Conservation (phyloP, 2,888 invertebrate genomes). For the Torymus auratus region DNA sequence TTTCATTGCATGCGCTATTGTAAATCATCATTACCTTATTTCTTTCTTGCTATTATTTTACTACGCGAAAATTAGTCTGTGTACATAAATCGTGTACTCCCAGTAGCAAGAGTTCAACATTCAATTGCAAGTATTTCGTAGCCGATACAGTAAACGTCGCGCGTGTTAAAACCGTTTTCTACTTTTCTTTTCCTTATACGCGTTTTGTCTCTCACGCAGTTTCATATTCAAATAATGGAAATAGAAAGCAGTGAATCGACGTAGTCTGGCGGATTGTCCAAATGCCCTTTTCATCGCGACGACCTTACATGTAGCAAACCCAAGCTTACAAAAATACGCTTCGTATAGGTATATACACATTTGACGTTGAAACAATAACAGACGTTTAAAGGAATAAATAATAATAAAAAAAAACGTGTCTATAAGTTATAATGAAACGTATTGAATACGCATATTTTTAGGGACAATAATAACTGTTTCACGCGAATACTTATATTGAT, state of each 20-base stretch:
- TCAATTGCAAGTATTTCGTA: slow-evolving; percentile 37
- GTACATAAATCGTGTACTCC: neutral
- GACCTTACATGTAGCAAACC: slow-evolving; percentile 21
- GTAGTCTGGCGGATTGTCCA: slow-evolving; percentile 25
- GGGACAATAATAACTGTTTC: slow-evolving; percentile 57
- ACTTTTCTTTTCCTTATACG: neutral
- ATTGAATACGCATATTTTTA: slow-evolving; percentile 54
- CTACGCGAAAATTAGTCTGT: no score
- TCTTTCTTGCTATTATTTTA: neutral
- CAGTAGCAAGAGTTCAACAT: slow-evolving; percentile 12
- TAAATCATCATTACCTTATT: neutral
- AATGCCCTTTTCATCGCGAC: slow-evolving; percentile 26
- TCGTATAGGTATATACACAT: slow-evolving; percentile 9
- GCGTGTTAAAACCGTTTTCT: neutral
- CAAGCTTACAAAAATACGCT: neutral
- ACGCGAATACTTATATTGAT: slow-evolving; percentile 40
- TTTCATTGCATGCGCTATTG: neutral
- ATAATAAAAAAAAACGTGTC: neutral
- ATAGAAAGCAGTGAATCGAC: neutral
- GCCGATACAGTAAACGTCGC: neutral
- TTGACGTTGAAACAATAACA: slow-evolving; percentile 40
- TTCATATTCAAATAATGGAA: neutral
- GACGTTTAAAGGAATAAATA: neutral
- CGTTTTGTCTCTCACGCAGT: neutral
- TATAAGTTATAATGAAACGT: neutral